These are phyloP conservation scores for Diaphora mendica DNA, from an alignment of 2,888 invertebrate genomes.

Conservation along the genomic window DNA sequence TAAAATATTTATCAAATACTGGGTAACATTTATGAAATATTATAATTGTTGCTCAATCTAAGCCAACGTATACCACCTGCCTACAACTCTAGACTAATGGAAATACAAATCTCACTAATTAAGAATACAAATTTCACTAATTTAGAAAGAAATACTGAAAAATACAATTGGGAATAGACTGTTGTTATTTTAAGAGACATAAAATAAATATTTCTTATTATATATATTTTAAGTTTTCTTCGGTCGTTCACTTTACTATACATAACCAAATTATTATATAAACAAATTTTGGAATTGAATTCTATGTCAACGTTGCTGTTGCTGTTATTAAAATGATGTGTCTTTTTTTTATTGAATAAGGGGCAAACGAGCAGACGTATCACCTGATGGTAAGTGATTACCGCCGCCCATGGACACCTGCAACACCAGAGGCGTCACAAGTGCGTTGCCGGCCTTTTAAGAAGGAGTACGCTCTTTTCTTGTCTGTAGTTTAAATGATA, in stretches of 20 bases:
- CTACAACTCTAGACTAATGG: neutral
- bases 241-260: neutral
- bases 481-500: neutral
- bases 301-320: neutral
- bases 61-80: neutral
- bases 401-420: too few species aligned
- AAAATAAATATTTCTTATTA: too few species aligned
- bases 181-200: too few species aligned
- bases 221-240: too few species aligned
- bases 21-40: conserved; percentile 1
- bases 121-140: neutral
- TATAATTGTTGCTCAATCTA: neutral
- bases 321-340: neutral
- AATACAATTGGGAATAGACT: neutral
- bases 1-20: conserved; percentile 9
- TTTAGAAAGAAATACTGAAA: neutral
- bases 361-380: too few species aligned
- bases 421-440: too few species aligned
- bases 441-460: too few species aligned
- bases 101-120: neutral
- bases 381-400: too few species aligned
- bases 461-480: too few species aligned
- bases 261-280: neutral
- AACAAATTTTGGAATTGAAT: neutral
- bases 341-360: too few species aligned